Percentiles rank a stretch among this genome's conserved stretches.
phyloP scores from a whole-genome alignment of 2,113 vertebrate species.

The Sinosuthora webbiana region DNA sequence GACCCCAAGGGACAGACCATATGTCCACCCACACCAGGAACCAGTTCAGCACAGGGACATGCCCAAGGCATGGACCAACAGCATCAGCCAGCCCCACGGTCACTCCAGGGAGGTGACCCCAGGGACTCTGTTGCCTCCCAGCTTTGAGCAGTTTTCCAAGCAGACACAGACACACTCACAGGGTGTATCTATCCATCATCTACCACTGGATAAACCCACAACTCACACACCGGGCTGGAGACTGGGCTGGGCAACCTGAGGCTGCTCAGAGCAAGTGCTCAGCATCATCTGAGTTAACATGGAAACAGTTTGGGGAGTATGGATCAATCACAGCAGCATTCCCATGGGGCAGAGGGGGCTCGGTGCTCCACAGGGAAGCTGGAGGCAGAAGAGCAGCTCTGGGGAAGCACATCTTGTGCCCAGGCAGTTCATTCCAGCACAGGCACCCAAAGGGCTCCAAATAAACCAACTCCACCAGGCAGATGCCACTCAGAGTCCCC shows the following conservation, averaged over 20 bases:
- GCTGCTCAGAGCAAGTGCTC: not conserved
- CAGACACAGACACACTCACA: no score
- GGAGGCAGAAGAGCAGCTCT: not conserved
- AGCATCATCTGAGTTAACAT: rapidly evolving
- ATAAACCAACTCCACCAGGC: rapidly evolving
- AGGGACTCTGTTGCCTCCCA: not conserved
- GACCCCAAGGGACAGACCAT: rapidly evolving
- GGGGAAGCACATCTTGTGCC: not conserved
- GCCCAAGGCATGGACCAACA: rapidly evolving
- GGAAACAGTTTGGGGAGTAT: not conserved
- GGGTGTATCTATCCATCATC: not conserved
- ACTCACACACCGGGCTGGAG: rapidly evolving
- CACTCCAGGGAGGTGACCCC: not conserved
- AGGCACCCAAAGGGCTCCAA: not conserved
- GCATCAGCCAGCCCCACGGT: rapidly evolving
- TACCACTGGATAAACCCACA: not conserved
- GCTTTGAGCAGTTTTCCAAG: not conserved
- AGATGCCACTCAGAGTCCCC: not conserved
- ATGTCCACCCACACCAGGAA: rapidly evolving
- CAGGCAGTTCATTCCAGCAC: not conserved
- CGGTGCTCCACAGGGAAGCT: rapidly evolving
- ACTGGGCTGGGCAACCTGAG: not conserved
- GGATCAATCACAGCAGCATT: not conserved
- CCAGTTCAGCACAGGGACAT: rapidly evolving
- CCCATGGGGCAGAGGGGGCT: rapidly evolving